phyloP scores from a whole-genome alignment of 1,140 invertebrate genomes.

The Diuraphis noxia region DNA sequence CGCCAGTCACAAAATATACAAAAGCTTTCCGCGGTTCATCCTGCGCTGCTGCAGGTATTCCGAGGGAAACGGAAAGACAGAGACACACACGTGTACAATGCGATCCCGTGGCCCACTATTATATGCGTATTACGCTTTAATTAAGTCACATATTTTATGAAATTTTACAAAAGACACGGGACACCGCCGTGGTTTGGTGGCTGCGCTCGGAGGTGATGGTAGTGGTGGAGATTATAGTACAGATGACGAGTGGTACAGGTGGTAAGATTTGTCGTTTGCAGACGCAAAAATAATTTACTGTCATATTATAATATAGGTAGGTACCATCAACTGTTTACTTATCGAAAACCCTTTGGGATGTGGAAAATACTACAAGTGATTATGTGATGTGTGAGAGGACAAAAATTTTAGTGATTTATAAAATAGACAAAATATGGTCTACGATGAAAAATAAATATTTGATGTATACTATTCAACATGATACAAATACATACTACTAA shows the following conservation, averaged over 20 bases:
- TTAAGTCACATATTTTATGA: conserved; percentile 1
- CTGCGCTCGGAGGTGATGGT: too few relatives aligned
- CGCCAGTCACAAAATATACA: background rate
- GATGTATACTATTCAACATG: background rate
- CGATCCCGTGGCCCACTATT: too few relatives aligned
- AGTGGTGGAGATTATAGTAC: too few relatives aligned
- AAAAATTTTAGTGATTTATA: background rate
- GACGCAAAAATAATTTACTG: background rate
- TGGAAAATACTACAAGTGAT: too few relatives aligned
- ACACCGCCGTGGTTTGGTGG: background rate
- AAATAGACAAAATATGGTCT: background rate
- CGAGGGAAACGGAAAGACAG: background rate
- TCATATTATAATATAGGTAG: too few relatives aligned
- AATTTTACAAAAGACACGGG: background rate
- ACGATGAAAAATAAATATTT: background rate
- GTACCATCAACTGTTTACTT: background rate
- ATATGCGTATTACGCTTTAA: background rate
- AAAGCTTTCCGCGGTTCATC: background rate
- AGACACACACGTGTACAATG: background rate
- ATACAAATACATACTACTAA: background rate
- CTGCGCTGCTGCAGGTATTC: background rate
- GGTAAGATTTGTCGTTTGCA: background rate
- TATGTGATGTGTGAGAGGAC: background rate
- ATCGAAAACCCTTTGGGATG: background rate
- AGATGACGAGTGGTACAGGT: background rate